Evolutionary conservation across 2,797 vertebrate species (phyloP), one percentile per base, ranked within the genome.

Genomic region (Pipistrellus kuhlii): DNA sequence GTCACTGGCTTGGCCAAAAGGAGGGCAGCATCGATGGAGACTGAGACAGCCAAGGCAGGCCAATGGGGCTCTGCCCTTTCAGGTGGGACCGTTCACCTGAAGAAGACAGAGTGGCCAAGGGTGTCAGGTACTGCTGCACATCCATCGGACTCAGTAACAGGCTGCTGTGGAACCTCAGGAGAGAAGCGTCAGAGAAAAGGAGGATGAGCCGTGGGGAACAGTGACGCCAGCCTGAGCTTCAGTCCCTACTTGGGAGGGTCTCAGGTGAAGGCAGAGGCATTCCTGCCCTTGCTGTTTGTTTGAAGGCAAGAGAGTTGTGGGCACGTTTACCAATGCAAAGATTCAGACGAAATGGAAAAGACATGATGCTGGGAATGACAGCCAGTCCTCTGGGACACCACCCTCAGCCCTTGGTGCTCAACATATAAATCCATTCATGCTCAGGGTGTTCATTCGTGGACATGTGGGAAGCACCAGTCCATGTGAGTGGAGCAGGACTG

Each of bases 401-500:
- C 3, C 10, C 5, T 4, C 1, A 1, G 35, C 18, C 4, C 9
- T 48, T 23, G 11, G 66, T 64, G 17, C 51, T 25, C n/a, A 25
- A 2, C 51, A 20, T 1, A 8, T 27, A 48, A 27, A 3, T 2
- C 17, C 2, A 10, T 13, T 17, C 0, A 1, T 3, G 6, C 35
- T 17, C 10, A 1, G 13, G 5, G 12, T 4, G 5, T 9, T 2
- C 1, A 1, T 0, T 2, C 1, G 12, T 1, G 17, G 14, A 0
- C 3, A 0, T 17, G 6, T 1, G 3, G 51, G 38, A 41, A 27
- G 18, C 46, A 1, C 2, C 35, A 21, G 66, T 21, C 30, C 5
- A 0, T 2, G 9, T 0, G 59, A 73, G 68, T 35, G 17, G n/a
- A 3, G 20, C 1, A 0, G 1, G 3, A 0, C 12, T 8, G 46